Percentiles rank a stretch among this genome's conserved stretches.
Conservation (phyloP, 2,113 vertebrate genomes). For the Scopus umbretta region DNA sequence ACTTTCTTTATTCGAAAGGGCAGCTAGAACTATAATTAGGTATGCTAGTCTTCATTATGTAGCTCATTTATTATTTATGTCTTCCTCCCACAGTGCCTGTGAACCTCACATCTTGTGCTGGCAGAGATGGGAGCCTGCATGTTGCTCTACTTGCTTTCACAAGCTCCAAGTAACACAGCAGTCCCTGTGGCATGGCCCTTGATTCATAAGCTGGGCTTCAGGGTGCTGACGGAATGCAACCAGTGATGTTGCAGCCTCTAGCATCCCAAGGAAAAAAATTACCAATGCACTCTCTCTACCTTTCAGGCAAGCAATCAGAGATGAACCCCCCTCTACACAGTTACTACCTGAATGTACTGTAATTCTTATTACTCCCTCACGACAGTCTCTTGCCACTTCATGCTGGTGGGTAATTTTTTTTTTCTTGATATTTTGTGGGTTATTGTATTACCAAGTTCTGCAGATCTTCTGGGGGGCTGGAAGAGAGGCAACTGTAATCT, state of each 20-base stretch:
- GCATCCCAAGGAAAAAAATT: not conserved
- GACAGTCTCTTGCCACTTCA: not conserved
- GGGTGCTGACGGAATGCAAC: not conserved
- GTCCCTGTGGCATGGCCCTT: not conserved
- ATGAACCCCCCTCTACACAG: not conserved
- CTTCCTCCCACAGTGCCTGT: not conserved
- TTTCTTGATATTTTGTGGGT: not conserved
- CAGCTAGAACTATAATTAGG: conserved; percentile 24
- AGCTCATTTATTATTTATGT: conserved; percentile 43
- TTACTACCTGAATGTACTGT: not conserved
- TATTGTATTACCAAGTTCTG: not conserved
- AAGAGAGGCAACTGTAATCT: not conserved
- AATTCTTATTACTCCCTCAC: not conserved
- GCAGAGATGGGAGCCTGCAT: not conserved
- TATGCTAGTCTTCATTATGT: conserved; percentile 16
- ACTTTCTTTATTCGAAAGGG: conserved; percentile 17
- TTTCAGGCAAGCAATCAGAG: not conserved
- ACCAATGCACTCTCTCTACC: not conserved
- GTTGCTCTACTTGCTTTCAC: not conserved
- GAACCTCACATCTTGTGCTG: not conserved
- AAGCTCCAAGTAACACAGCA: not conserved
- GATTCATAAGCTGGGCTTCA: not conserved
- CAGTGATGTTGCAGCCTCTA: not conserved
- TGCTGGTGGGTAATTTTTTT: not conserved
- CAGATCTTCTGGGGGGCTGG: not conserved